These are phyloP conservation scores for Ambastaia sidthimunki DNA, from an alignment of 2,797 vertebrate genomes.

Conservation along the genomic window DNA sequence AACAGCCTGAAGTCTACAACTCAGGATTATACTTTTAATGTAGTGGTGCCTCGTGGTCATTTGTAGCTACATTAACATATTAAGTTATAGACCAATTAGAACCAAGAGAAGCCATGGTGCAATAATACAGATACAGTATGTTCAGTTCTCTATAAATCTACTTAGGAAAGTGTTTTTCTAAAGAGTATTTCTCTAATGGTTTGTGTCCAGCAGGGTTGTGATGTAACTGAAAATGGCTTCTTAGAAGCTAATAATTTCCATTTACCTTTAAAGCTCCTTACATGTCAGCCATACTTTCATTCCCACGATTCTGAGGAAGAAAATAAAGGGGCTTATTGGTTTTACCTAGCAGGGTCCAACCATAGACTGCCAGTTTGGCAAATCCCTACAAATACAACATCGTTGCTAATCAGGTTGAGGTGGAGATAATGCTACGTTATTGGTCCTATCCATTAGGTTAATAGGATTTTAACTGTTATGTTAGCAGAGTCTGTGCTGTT, in stretches of 20 bases:
- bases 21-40: slow-evolving; percentile 56
- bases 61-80: slow-evolving; percentile 45
- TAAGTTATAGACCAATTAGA: slow-evolving; percentile 52
- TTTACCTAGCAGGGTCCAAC: slow-evolving; percentile 64
- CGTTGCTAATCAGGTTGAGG: slow-evolving; percentile 74
- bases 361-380: slow-evolving; percentile 66
- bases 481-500: slow-evolving; percentile 67
- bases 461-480: slow-evolving; percentile 71
- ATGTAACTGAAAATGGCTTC: slow-evolving; percentile 61
- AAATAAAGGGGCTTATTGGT: slow-evolving; percentile 67
- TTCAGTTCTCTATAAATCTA: slow-evolving; percentile 37
- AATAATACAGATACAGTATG: slow-evolving; percentile 25
- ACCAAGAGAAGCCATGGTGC: slow-evolving; percentile 24
- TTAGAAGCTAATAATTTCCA: slow-evolving; percentile 58
- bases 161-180: slow-evolving; percentile 20
- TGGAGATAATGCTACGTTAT: slow-evolving; percentile 77
- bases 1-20: slow-evolving; percentile 49
- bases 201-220: slow-evolving; percentile 60
- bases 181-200: slow-evolving; percentile 46
- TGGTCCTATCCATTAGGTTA: slow-evolving; percentile 75
- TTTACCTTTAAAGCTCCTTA: slow-evolving; percentile 59
- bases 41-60: slow-evolving; percentile 56
- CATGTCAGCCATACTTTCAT: slow-evolving; percentile 54
- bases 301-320: slow-evolving; percentile 58
- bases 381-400: slow-evolving; percentile 70